Evolutionary conservation across 2,113 vertebrate genomes (phyloP), one percentile per base, ranked within the genome.

Genomic region (Terrapene triunguis): DNA sequence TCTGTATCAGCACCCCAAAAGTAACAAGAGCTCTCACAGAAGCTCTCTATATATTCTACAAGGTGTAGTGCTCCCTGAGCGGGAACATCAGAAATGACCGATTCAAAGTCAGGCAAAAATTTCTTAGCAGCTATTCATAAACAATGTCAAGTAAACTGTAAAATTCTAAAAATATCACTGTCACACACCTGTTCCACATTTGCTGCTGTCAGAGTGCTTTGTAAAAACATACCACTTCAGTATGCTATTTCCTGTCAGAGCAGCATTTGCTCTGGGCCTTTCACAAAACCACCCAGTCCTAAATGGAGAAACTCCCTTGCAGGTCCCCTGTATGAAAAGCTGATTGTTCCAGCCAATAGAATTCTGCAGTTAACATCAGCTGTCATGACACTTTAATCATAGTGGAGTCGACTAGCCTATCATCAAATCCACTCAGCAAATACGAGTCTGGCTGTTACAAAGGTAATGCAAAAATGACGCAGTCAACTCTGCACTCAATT

Each of bases 391-490:
- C 50, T 19, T 62, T 44, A 84, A 84, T 42, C 82, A 42, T 78
- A 59, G n/a, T 44, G 82, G 81, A 44, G 35, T 82, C 35, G 57
- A 38, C 79, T 51, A 51, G 79, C 21, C 42, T 1, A 17, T 44
- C 62, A 13, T 4, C 0, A 35, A n/a, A 55, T 0, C 51, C 86
- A 13, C 5, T 35, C 87, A 4, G 48, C 29, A 72, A 93, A 4
- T 0, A 1, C 47, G 2, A 9, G 54, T 1, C 84, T 0, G 0
- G 65, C 89, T 27, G 9, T 13, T 1, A 21, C 85, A 6, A 0
- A 1, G 53, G 35, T 22, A 72, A 1, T 1, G 48, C 79, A 53
- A 1, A 50, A 50, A 21, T 5, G 88, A 82, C 86, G 89, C 88
- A 44, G 47, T 5, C 38, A 1, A 1, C 0, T 1, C 81, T 27